Conservation (phyloP, 2,113 vertebrate genomes). For the Octodon degus region DNA sequence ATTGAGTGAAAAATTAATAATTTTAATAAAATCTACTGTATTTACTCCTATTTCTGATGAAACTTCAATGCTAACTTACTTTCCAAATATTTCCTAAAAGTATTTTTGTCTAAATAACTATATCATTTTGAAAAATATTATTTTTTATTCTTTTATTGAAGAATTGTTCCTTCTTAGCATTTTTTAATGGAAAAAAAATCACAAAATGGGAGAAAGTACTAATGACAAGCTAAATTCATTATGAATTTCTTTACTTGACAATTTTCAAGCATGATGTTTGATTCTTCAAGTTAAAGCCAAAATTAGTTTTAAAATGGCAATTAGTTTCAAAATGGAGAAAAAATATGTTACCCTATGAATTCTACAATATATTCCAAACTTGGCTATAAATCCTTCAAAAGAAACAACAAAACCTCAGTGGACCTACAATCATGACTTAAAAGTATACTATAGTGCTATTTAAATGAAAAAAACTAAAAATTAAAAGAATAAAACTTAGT, state of each 20-base stretch:
- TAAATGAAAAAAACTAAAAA: background rate
- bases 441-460: background rate
- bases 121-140: constrained; percentile 43
- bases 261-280: background rate
- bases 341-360: background rate
- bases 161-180: background rate
- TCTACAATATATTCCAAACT: constrained; percentile 48
- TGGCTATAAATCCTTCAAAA: background rate
- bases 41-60: background rate
- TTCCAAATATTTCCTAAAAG: constrained; percentile 43
- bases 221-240: constrained; percentile 6
- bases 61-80: constrained; percentile 39
- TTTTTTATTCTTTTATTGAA: constrained; percentile 34
- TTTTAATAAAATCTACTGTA: background rate
- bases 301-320: background rate
- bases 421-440: background rate
- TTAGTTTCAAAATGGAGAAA: constrained; percentile 56
- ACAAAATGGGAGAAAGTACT: background rate
- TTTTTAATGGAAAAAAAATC: constrained; percentile 27
- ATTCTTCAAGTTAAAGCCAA: background rate
- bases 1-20: constrained; percentile 27
- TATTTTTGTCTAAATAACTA: constrained; percentile 34
- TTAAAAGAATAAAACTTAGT: background rate
- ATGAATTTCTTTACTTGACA: constrained; percentile 46
- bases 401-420: background rate